These are phyloP conservation scores for Ptilorrhoa leucosticta DNA, from an alignment of 2,113 vertebrate species.

Conservation along the genomic window DNA sequence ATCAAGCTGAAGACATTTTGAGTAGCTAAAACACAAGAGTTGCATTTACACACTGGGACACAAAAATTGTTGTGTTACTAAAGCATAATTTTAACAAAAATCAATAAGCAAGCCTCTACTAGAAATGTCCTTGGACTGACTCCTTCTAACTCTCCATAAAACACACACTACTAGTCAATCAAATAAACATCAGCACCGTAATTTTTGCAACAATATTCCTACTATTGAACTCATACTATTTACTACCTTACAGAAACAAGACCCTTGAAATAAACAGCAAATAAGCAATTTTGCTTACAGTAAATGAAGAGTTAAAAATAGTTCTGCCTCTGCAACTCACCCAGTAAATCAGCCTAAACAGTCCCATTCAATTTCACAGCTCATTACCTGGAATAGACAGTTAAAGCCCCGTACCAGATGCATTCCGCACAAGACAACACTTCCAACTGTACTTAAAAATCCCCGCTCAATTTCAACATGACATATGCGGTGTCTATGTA, in stretches of 20 bases:
- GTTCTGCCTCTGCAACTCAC: neutral
- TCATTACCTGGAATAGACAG: slow-evolving; percentile 11
- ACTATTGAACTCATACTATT: neutral
- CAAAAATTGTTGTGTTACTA: neutral
- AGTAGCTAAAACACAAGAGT: neutral
- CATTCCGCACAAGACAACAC: neutral
- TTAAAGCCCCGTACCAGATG: neutral
- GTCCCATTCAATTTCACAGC: slow-evolving; percentile 27
- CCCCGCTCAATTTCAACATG: neutral
- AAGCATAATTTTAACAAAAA: neutral
- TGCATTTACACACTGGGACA: neutral
- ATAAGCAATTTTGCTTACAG: neutral
- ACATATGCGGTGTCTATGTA: neutral
- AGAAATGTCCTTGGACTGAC: neutral
- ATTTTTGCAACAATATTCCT: neutral
- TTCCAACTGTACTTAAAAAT: slow-evolving; percentile 8
- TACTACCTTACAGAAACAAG: neutral
- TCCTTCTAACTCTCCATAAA: neutral
- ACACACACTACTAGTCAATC: neutral
- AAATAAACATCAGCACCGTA: neutral
- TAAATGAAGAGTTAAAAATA: neutral
- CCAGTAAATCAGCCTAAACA: neutral
- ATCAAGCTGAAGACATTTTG: neutral
- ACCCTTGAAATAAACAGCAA: neutral
- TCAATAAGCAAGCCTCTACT: neutral